Evolutionary conservation across 2,113 vertebrate species (phyloP).

Genomic region (Galemys pyrenaicus): DNA sequence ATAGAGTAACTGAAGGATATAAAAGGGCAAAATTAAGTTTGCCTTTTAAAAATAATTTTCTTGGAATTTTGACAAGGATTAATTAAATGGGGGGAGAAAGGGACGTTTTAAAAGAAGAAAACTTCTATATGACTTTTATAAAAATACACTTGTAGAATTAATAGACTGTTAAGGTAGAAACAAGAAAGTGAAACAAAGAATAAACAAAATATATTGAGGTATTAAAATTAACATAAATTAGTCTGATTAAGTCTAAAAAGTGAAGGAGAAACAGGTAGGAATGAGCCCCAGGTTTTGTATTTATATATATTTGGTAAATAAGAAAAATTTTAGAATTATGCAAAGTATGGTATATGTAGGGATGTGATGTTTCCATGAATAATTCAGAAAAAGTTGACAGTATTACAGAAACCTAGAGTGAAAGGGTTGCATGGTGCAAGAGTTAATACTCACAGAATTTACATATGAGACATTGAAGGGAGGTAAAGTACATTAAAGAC

Average conservation of each 20-base stretch:
- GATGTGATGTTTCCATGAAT: background rate
- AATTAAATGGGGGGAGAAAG: rapidly evolving
- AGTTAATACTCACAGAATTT: background rate
- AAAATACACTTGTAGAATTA: background rate
- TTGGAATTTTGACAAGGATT: background rate
- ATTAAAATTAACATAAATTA: background rate
- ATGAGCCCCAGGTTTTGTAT: background rate
- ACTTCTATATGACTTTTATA: background rate
- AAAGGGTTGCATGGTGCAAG: background rate
- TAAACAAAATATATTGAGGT: background rate
- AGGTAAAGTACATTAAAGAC: background rate
- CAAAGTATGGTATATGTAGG: background rate
- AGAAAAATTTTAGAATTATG: background rate
- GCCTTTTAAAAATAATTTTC: background rate
- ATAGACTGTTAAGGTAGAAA: background rate
- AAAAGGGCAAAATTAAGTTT: background rate
- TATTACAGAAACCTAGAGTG: background rate
- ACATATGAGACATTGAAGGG: background rate
- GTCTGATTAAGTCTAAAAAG: background rate
- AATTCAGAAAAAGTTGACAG: background rate
- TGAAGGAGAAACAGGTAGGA: background rate
- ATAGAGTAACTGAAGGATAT: background rate
- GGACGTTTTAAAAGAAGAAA: background rate
- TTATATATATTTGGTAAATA: background rate
- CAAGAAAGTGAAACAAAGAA: background rate